Percentiles rank a stretch among this genome's conserved stretches.
These are phyloP conservation scores for Amblyopsis rosae DNA, from an alignment of 2,113 vertebrate genomes.

Conservation along the genomic window DNA sequence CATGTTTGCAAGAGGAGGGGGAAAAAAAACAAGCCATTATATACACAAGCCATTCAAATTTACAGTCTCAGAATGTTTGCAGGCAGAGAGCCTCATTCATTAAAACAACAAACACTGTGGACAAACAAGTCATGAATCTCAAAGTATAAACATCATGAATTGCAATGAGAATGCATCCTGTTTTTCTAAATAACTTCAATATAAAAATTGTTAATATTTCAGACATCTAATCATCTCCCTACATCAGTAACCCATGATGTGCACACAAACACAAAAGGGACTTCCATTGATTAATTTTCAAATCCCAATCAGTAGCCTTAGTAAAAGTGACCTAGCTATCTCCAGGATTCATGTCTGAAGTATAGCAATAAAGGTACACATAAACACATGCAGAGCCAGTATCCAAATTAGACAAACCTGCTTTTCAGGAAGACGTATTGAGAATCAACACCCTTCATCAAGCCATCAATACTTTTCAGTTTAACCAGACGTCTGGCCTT, in stretches of 20 bases:
- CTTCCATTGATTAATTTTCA: background rate
- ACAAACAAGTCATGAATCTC: constrained; percentile 21
- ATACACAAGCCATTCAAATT: constrained; percentile 45
- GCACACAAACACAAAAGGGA: background rate
- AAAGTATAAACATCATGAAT: constrained; percentile 28
- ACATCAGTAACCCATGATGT: background rate
- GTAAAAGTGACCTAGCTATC: background rate
- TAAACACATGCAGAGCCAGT: constrained; percentile 4
- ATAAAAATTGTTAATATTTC: background rate
- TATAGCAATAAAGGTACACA: background rate
- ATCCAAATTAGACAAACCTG: constrained; percentile 38
- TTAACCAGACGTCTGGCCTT: constrained; percentile 48
- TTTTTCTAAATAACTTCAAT: background rate
- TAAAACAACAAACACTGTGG: constrained; percentile 23
- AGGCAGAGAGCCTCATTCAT: constrained; percentile 38
- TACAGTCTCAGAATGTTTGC: constrained; percentile 42
- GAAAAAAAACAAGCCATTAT: too few species aligned
- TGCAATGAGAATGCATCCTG: constrained; percentile 14
- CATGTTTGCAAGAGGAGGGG: constrained; percentile 11
- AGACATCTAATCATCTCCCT: background rate
- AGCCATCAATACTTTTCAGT: constrained; percentile 53
- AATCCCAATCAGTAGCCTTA: background rate
- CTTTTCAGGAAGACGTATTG: constrained; percentile 31
- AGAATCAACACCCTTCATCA: constrained; percentile 40
- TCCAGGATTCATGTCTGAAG: background rate